phyloP scores from a whole-genome alignment of 2,797 vertebrate genomes.

The Lutjanus campechanus region DNA sequence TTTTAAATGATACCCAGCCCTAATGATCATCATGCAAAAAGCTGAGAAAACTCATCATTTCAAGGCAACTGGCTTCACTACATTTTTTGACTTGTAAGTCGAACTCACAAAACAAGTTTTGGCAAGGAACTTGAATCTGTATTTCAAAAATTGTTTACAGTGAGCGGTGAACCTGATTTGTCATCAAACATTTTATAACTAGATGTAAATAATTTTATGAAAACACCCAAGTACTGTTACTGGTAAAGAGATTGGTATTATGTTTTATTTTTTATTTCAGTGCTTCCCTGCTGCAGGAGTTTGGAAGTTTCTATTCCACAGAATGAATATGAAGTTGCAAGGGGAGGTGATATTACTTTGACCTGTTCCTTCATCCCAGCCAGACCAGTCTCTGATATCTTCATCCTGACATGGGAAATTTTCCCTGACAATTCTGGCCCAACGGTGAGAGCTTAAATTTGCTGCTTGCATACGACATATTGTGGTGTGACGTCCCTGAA shows the following conservation, averaged over 20 bases:
- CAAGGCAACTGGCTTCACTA: too few relatives aligned
- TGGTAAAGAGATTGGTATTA: neutral
- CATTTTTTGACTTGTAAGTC: too few relatives aligned
- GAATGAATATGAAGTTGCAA: constrained; percentile 64
- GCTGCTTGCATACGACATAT: neutral
- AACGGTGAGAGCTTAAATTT: constrained; percentile 69
- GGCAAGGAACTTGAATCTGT: too few relatives aligned
- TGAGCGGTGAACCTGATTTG: too few relatives aligned
- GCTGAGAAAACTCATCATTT: too few relatives aligned
- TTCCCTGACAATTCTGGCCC: constrained; percentile 17
- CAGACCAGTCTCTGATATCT: accelerated
- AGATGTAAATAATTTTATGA: neutral
- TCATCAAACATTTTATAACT: neutral
- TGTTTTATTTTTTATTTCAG: constrained; percentile 65
- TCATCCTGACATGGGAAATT: constrained; percentile 75
- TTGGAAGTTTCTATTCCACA: constrained; percentile 78
- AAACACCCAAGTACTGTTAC: neutral
- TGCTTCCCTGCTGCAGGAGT: constrained; percentile 67
- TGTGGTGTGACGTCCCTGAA: neutral
- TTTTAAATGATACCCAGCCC: too few relatives aligned
- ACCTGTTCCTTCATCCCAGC: constrained; percentile 79
- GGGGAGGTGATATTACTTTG: constrained; percentile 75
- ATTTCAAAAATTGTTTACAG: too few relatives aligned
- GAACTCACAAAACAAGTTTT: too few relatives aligned
- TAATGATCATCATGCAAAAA: too few relatives aligned